phyloP scores from a whole-genome alignment of 2,113 vertebrate species.

The Rhea pennata region DNA sequence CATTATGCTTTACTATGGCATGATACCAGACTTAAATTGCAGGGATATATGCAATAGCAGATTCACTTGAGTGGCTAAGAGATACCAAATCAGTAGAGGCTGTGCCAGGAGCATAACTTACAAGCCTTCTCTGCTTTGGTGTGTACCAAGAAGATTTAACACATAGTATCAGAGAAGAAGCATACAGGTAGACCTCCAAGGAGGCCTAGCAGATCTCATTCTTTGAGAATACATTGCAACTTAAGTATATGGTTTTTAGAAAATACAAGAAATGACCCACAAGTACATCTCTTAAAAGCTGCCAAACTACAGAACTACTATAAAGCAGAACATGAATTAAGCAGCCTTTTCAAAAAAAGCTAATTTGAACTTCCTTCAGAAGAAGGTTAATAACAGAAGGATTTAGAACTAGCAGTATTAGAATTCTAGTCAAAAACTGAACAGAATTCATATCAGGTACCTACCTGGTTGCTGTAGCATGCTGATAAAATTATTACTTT shows the following conservation, averaged over 20 bases:
- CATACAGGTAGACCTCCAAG: background rate
- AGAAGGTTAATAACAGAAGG: background rate
- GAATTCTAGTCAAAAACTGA: background rate
- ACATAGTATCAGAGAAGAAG: background rate
- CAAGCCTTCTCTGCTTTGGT: background rate
- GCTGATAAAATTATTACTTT: background rate
- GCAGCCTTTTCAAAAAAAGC: background rate
- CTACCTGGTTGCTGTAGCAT: background rate
- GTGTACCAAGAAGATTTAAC: background rate
- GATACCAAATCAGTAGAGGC: background rate
- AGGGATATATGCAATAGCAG: background rate
- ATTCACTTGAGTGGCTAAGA: background rate
- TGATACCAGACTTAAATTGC: background rate
- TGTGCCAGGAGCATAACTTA: background rate
- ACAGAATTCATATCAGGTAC: background rate
- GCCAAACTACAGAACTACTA: background rate
- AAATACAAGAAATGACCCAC: background rate
- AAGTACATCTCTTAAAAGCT: background rate
- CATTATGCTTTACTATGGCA: background rate
- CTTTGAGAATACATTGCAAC: accelerated
- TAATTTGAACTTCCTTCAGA: background rate
- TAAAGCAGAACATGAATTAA: background rate
- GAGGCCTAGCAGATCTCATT: background rate
- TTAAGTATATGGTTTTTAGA: background rate
- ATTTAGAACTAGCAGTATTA: background rate